phyloP scores from a whole-genome alignment of 2,797 vertebrate genomes.

The Onychomys arenicola region DNA sequence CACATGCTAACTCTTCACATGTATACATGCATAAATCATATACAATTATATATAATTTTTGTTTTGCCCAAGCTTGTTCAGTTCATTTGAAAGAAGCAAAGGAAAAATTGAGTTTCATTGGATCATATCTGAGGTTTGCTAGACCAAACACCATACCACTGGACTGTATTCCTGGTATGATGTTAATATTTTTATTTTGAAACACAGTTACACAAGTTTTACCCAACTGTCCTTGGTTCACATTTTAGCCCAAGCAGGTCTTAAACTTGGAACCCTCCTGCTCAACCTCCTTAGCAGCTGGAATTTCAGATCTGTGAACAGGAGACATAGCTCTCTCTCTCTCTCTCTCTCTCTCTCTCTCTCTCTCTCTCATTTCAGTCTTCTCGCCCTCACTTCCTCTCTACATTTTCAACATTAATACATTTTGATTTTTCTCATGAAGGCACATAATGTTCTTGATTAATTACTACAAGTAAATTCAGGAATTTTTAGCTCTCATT shows the following conservation, averaged over 20 bases:
- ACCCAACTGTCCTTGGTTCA: not conserved
- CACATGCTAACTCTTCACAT: not conserved
- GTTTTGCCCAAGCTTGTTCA: not conserved
- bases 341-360: not conserved
- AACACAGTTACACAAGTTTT: not conserved
- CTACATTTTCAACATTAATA: not conserved
- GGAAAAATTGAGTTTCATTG: not conserved
- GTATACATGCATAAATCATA: not conserved
- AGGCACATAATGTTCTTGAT: not conserved
- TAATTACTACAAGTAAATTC: not conserved
- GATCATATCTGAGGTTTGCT: not conserved
- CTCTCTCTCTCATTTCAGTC: too few species aligned
- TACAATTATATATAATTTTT: not conserved
- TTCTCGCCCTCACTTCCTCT: not conserved
- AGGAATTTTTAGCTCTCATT: not conserved
- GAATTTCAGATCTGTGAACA: not conserved
- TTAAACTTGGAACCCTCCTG: not conserved
- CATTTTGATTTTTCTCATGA: not conserved
- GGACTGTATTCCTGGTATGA: not conserved
- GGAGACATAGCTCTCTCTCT: not conserved
- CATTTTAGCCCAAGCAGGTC: not conserved
- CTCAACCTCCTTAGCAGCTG: not conserved
- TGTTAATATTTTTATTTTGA: not conserved
- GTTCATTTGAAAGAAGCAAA: not conserved
- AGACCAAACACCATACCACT: not conserved